These are phyloP conservation scores for Petrocephalus zakoni DNA, from an alignment of 2,113 vertebrate genomes.

Conservation along the genomic window DNA sequence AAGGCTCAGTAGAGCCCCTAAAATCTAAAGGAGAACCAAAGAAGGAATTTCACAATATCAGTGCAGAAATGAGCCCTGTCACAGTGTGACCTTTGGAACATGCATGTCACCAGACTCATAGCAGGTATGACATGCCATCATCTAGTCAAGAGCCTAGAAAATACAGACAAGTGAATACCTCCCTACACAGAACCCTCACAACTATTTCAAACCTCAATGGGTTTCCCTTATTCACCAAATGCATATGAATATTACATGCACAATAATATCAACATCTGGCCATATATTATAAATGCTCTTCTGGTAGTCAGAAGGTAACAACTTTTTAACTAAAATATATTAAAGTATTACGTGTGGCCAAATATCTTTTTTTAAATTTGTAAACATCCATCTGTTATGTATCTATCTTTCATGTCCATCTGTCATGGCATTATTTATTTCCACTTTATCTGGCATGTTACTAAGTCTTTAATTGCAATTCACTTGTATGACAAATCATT, in stretches of 20 bases:
- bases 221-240: background rate
- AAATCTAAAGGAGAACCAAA: background rate
- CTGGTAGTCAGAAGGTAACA: background rate
- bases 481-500: conserved; percentile 8
- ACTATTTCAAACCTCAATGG: background rate
- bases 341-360: background rate
- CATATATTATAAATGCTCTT: background rate
- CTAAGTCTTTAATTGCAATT: conserved; percentile 25
- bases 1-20: background rate
- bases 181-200: background rate
- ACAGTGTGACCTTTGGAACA: conserved; percentile 33
- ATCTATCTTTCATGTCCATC: conserved; percentile 36
- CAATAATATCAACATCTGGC: background rate
- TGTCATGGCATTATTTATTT: conserved; percentile 33
- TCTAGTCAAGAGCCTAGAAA: conserved; percentile 6
- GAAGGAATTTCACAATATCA: conserved; percentile 11
- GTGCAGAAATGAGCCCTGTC: conserved; percentile 29
- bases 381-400: conserved; percentile 32
- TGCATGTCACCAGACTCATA: background rate
- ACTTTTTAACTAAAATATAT: background rate
- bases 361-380: conserved; percentile 10
- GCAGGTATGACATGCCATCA: background rate
- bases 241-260: background rate
- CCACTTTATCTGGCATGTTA: conserved; percentile 29
- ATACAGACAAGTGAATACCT: background rate